Percentiles rank a stretch among this genome's conserved stretches.
phyloP scores from a whole-genome alignment of 2,113 vertebrate genomes.

The Sinocyclocheilus maitianheensis region DNA sequence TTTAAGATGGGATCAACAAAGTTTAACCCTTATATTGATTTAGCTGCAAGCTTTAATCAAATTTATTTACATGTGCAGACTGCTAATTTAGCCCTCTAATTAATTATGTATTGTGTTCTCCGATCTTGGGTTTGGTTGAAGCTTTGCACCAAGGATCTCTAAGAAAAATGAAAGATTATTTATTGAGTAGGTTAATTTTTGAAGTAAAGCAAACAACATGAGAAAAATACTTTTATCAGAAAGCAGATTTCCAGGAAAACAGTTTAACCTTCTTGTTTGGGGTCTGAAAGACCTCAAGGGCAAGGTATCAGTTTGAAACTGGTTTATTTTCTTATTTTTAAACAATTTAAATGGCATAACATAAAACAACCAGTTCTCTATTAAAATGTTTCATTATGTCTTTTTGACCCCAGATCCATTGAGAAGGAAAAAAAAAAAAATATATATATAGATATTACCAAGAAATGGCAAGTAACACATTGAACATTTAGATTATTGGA shows the following conservation, averaged over 20 bases:
- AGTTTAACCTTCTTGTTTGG: background rate
- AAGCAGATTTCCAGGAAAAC: too few relatives aligned
- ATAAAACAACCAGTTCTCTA: too few relatives aligned
- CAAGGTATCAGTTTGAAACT: background rate
- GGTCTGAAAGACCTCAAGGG: background rate
- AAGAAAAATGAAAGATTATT: background rate
- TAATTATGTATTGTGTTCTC: background rate
- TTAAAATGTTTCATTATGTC: too few relatives aligned
- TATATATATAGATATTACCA: too few relatives aligned
- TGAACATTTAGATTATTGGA: too few relatives aligned
- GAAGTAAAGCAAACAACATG: background rate
- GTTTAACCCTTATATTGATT: background rate
- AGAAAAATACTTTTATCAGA: background rate
- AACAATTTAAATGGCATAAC: too few relatives aligned
- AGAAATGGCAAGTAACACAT: too few relatives aligned
- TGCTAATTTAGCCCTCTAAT: background rate
- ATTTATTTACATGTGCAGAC: background rate
- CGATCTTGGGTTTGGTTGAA: background rate
- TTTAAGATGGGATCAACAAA: background rate
- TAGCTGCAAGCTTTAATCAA: background rate
- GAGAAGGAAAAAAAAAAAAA: too few relatives aligned
- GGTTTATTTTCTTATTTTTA: too few relatives aligned
- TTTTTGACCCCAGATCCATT: too few relatives aligned
- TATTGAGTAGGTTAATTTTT: background rate
- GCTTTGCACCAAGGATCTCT: background rate